Percentiles rank a stretch among this genome's conserved stretches.
These are phyloP conservation scores for Sminthopsis crassicaudata DNA, from an alignment of 2,113 vertebrate species.

Conservation along the genomic window DNA sequence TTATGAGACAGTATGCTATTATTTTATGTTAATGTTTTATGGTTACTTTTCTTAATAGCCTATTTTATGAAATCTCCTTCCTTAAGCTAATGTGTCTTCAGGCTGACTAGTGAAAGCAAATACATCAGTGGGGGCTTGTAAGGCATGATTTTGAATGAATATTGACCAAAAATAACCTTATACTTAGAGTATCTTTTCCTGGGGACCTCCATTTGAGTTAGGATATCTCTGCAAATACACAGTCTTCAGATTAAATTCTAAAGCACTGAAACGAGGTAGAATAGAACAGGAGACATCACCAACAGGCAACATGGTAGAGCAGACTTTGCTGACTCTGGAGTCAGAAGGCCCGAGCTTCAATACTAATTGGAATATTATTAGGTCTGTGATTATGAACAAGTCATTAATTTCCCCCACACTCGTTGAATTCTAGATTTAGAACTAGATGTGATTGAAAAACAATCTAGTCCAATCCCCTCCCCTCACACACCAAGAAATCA, in stretches of 20 bases:
- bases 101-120: neutral
- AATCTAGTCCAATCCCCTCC: neutral
- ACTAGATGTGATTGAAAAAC: neutral
- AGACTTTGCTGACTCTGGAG: neutral
- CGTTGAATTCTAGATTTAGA: neutral
- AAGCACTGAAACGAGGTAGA: neutral
- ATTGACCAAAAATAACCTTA: neutral
- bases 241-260: neutral
- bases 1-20: neutral
- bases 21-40: neutral
- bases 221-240: neutral
- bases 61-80: neutral
- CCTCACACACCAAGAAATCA: neutral
- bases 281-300: neutral
- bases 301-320: neutral
- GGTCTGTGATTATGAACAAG: neutral
- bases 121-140: neutral
- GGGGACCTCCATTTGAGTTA: neutral
- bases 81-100: neutral
- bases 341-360: neutral
- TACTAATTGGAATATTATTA: neutral
- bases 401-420: neutral
- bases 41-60: neutral
- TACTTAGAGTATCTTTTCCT: neutral
- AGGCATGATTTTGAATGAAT: neutral